Conservation (phyloP, 1,140 invertebrate genomes). For the Campoletis sonorensis region DNA sequence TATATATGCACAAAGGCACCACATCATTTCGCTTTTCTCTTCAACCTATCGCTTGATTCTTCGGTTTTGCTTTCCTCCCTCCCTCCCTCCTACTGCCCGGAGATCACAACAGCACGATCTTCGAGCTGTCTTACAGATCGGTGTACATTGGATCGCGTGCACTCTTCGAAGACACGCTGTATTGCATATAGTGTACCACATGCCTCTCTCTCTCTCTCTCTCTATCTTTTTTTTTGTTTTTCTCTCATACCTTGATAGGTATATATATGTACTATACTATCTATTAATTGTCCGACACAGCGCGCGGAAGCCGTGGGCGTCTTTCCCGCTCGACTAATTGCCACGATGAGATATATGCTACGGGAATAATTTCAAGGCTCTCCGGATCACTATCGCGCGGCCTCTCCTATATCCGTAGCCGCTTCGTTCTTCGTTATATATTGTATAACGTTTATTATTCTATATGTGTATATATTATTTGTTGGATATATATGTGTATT, state of each 20-base stretch:
- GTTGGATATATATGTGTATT: not conserved
- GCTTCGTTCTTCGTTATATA: slow-evolving; percentile 21
- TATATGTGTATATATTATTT: not conserved
- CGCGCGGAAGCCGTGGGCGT: slow-evolving; percentile 62
- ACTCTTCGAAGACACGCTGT: slow-evolving; percentile 41
- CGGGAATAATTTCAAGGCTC: slow-evolving; percentile 60
- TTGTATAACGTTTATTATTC: slow-evolving; percentile 12
- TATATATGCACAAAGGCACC: not conserved
- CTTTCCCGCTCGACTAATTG: slow-evolving; percentile 66
- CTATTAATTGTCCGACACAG: slow-evolving; percentile 69
- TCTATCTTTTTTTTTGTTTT: not conserved
- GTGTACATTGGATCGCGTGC: slow-evolving; percentile 46
- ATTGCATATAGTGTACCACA: slow-evolving; percentile 49
- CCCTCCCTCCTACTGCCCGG: not conserved
- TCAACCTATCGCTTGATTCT: slow-evolving; percentile 38
- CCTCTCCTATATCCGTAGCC: slow-evolving; percentile 39
- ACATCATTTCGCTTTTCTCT: slow-evolving; percentile 38
- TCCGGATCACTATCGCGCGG: slow-evolving; percentile 43
- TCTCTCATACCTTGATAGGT: slow-evolving; percentile 15
- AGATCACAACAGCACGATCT: slow-evolving; percentile 45
- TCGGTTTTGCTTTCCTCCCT: slow-evolving; percentile 17
- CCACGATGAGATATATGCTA: slow-evolving; percentile 57
- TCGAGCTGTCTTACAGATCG: slow-evolving; percentile 43
- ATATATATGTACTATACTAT: slow-evolving; percentile 51
- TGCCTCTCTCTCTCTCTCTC: slow-evolving; percentile 40